Base-by-base conservation (phyloP, 2,797 vertebrate genomes). In the Vireo griseus region DNA sequence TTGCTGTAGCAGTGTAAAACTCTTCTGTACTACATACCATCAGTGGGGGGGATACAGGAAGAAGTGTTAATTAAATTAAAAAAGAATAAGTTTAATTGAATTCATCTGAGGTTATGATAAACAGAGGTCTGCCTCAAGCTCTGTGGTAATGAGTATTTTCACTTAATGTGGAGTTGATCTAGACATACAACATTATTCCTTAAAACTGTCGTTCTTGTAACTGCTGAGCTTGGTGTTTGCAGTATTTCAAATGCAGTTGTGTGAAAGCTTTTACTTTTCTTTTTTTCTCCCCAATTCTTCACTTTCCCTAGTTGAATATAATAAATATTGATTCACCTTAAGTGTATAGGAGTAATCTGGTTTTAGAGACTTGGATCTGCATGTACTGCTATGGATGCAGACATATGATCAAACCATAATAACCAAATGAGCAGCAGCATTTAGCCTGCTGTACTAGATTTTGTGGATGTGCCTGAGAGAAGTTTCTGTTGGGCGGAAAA, bases 391-490 rank as follows among this genome's bases (percentile, higher is more conserved):
- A 5, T 61, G 47, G 48, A 45, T 57, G 29, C 42, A 73, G 47
- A 39, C 3, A 28, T 3, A 1, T 20, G 10, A 20, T 66, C 9
- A 12, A 47, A 63, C 22, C 2, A 0, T 10, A 39, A 15, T 4
- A 25, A 28, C 19, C 54, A 35, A 14, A 59, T 58, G 52, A 89
- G 40, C 65, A 52, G 25, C 16, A 18, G 25, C 28, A 6, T 48
- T 77, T 63, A 44, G 4, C 22, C 12, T 7, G 5, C 15, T 16
- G 25, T 44, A 16, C 6, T 21, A 37, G 12, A 13, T 59, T 21
- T 8, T 29, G 28, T 48, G 45, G 25, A 10, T 8, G 8, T 22
- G 8, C 10, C 50, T 35, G 19, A 48, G 19, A 68, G 62, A 69
- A 15, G 19, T 19, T 90, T 58, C 37, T 51, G 11, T 28, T 48